Evolutionary conservation across 2,113 vertebrate genomes (phyloP).

Genomic region (Dasyprocta punctata): DNA sequence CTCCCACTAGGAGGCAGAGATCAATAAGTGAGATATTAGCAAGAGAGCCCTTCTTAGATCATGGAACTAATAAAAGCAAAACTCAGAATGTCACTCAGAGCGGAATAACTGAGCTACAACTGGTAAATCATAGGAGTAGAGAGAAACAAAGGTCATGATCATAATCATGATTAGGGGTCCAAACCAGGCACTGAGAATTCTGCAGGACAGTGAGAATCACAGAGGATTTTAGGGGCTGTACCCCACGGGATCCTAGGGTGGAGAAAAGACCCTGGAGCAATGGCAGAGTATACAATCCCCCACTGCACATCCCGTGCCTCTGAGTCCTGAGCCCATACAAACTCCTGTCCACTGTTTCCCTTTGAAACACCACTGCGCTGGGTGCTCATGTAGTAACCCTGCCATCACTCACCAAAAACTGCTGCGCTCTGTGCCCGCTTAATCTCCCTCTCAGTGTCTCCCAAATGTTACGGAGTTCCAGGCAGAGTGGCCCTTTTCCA

Average conservation of each 20-base stretch:
- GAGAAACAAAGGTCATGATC: background rate
- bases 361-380: background rate
- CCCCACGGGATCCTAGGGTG: too few relatives aligned
- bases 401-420: background rate
- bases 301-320: too few relatives aligned
- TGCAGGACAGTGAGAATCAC: background rate
- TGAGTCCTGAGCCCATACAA: background rate
- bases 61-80: background rate
- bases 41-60: background rate
- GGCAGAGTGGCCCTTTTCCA: background rate
- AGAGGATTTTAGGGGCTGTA: too few relatives aligned
- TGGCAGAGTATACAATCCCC: background rate
- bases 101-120: background rate
- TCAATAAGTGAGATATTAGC: background rate
- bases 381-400: background rate
- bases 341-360: background rate
- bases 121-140: background rate
- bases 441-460: background rate
- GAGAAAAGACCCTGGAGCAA: background rate
- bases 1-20: background rate
- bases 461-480: background rate
- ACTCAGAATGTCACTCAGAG: background rate
- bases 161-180: background rate
- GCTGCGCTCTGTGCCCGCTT: background rate
- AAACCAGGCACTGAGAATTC: background rate